A percentile compares a stretch with the other conserved stretches of the same genome.
These are phyloP conservation scores for Falco rusticolus DNA, from an alignment of 2,797 vertebrate genomes.

Conservation along the genomic window DNA sequence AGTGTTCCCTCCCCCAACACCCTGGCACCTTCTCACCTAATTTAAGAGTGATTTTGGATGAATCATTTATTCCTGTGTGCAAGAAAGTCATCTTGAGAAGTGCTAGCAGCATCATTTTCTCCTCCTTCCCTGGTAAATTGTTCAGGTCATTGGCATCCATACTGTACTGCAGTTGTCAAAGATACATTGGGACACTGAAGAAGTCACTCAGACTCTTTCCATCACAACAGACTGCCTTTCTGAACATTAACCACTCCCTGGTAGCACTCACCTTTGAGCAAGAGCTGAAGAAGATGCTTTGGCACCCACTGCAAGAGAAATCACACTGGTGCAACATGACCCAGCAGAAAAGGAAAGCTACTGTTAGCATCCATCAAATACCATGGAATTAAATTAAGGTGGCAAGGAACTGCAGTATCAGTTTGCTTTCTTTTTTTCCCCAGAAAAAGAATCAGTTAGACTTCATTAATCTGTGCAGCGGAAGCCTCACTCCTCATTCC, in stretches of 20 bases:
- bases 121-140: background rate
- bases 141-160: background rate
- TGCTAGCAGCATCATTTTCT: background rate
- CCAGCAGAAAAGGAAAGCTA: background rate
- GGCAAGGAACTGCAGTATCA: background rate
- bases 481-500: background rate
- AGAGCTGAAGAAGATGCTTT: background rate
- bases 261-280: background rate
- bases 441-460: background rate
- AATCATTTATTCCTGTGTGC: background rate
- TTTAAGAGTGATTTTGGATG: background rate
- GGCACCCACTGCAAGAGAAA: background rate
- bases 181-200: background rate
- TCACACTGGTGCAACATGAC: background rate
- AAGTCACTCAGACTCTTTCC: background rate
- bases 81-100: background rate
- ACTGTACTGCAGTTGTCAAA: background rate
- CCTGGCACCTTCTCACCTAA: background rate
- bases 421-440: background rate
- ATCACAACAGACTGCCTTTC: background rate
- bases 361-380: background rate
- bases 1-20: background rate
- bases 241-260: background rate
- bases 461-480: background rate
- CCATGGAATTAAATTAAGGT: background rate